Evolutionary conservation across 1,140 invertebrate species (phyloP).

Genomic region (Drosophila seguyi): DNA sequence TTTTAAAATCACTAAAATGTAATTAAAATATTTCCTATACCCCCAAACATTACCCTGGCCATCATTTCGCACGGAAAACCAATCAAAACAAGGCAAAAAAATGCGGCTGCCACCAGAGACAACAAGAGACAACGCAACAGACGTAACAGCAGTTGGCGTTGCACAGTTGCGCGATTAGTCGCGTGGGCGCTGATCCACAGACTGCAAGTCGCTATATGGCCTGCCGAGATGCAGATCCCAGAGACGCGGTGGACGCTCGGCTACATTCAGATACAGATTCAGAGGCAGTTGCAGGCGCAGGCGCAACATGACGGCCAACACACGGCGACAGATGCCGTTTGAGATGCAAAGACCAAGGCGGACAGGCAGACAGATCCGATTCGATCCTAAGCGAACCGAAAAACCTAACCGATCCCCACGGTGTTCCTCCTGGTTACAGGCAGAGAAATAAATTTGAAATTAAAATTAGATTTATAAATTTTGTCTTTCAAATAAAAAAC

Average conservation of each 20-base stretch:
- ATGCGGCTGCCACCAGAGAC: slow-evolving; percentile 23
- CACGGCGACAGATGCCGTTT: slow-evolving; percentile 66
- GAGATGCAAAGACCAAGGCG: slow-evolving; percentile 62
- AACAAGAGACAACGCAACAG: slow-evolving; percentile 68
- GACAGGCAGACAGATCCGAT: slow-evolving; percentile 56
- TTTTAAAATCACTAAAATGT: too few relatives aligned
- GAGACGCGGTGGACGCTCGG: slow-evolving; percentile 7
- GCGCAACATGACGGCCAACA: slow-evolving; percentile 81
- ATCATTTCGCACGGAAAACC: slow-evolving; percentile 54
- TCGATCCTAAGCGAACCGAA: slow-evolving; percentile 23
- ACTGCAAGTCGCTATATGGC: slow-evolving; percentile 23
- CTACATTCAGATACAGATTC: slow-evolving; percentile 27
- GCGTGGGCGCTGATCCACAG: slow-evolving; percentile 44
- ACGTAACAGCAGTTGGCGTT: slow-evolving; percentile 78
- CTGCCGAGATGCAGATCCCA: slow-evolving; percentile 13
- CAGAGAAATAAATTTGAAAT: neutral
- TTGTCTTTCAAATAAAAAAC: too few relatives aligned
- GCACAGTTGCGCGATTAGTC: slow-evolving; percentile 55
- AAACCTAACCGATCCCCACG: slow-evolving; percentile 33
- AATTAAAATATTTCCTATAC: neutral
- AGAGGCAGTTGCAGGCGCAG: slow-evolving; percentile 66
- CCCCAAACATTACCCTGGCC: slow-evolving; percentile 10
- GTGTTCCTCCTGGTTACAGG: slow-evolving; percentile 25
- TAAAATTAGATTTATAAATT: neutral
- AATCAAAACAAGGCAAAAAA: slow-evolving; percentile 60